Conservation (phyloP, 2,113 vertebrate genomes). For the Laticauda colubrina region DNA sequence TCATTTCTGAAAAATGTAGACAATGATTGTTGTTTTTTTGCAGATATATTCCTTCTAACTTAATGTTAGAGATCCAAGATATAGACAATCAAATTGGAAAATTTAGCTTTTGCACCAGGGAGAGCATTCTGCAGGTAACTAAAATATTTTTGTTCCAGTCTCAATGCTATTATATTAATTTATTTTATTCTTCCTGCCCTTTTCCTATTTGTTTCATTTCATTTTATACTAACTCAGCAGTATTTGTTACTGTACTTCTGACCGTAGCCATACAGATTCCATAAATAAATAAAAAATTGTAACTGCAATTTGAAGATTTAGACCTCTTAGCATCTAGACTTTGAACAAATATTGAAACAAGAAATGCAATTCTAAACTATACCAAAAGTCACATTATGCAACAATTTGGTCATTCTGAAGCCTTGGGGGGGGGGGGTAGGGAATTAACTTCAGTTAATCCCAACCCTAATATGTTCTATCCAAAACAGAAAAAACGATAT, state of each 20-base stretch:
- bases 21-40: slow-evolving; percentile 1
- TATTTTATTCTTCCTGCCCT: not conserved
- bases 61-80: slow-evolving; percentile 72
- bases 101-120: slow-evolving; percentile 73
- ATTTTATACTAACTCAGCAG: not conserved
- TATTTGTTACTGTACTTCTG: not conserved
- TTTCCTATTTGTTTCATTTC: not conserved
- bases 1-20: slow-evolving; percentile 3
- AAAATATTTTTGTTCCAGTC: not conserved
- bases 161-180: not conserved
- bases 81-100: slow-evolving; percentile 72
- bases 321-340: not conserved
- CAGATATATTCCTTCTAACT: slow-evolving; percentile 69
- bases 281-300: not conserved
- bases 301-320: not conserved
- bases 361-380: not conserved
- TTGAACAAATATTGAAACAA: not conserved
- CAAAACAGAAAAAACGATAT: not conserved
- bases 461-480: not conserved
- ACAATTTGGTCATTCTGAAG: not conserved
- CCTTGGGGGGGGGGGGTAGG: not conserved
- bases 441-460: too few relatives aligned
- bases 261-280: not conserved
- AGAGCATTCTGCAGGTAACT: slow-evolving; percentile 68
- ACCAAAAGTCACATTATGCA: not conserved